These are phyloP conservation scores for Lophius americanus DNA, from an alignment of 2,797 vertebrate genomes.

Conservation along the genomic window DNA sequence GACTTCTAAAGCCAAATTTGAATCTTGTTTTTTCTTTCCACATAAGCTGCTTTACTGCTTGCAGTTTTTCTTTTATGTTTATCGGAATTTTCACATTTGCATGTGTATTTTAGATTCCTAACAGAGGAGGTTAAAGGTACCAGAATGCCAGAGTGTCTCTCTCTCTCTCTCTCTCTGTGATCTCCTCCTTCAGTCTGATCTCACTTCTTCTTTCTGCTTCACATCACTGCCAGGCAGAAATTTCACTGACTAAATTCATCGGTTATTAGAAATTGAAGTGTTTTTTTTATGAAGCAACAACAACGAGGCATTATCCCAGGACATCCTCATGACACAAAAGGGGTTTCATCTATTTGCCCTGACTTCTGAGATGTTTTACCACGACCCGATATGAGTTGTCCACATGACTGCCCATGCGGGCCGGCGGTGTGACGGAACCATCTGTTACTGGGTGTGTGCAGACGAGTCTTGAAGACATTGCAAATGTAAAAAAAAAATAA, in stretches of 20 bases:
- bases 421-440: constrained; percentile 8
- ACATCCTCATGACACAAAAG: constrained; percentile 13
- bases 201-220: constrained; percentile 44
- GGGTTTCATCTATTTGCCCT: constrained; percentile 5
- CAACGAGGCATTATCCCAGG: background rate
- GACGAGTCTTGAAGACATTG: constrained; percentile 4
- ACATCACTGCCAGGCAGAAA: background rate
- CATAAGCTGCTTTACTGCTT: background rate
- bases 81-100: constrained; percentile 20
- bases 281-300: background rate
- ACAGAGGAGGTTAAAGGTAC: constrained; percentile 1
- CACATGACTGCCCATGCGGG: constrained; percentile 60
- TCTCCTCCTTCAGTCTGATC: background rate
- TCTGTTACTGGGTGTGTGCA: constrained; percentile 34
- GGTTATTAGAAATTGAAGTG: background rate
- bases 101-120: constrained; percentile 24
- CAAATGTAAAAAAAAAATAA: no score
- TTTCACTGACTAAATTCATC: background rate
- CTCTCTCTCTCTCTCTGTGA: constrained; percentile 10
- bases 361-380: constrained; percentile 2
- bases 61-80: background rate
- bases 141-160: background rate
- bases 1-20: background rate
- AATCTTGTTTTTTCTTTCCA: background rate
- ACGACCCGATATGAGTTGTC: constrained; percentile 15